Base-by-base conservation (phyloP, 2,888 invertebrate genomes). In the Plagodis dolabraria region DNA sequence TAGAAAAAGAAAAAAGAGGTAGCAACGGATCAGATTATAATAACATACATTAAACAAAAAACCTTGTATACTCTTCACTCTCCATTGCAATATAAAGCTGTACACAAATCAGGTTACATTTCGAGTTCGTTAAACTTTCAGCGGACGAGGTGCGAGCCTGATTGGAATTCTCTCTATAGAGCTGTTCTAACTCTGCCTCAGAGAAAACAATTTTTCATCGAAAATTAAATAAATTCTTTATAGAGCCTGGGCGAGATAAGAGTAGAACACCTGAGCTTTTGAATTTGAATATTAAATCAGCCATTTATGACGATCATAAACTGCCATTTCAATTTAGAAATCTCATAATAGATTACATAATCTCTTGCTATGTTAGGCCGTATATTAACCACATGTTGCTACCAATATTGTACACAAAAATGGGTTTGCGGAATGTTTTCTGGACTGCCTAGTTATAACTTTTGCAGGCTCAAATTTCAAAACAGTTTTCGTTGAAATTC, bases 61-160 rank as follows among this genome's bases (percentile, higher is more conserved):
- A 22, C 22, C 4, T 22, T 22, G 22, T 22, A 22, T 22, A 22
- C 66, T 69, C 73, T 72, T 70, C 65, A 72, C 70, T 65, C 65
- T 57, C 53, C 50, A 43, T 62, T 53, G 60, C 57, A 64, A 76
- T 77, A 77, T 77, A 79, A 79, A 77, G 72, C 77, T 74, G 69
- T 73, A 79, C 74, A 79, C 75, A 84, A 86, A 85, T 85, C 79
- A 75, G 78, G 82, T 85, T 84, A 81, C 72, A 80, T 80, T 83
- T 85, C 80, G 67, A 83, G 82, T 86, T 85, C 82, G 85, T 85
- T 85, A 84, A 84, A 84, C 83, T 82, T 84, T 80, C 76, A 83
- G 74, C 68, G 69, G 74, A 69, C 66, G 74, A 75, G 71, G 72
- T 73, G 78, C 70, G 70, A 67, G 59, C 38, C 67, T 79, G 81